Base-by-base conservation (phyloP, 1,140 invertebrate species). In the Hesperophylax magnus region DNA sequence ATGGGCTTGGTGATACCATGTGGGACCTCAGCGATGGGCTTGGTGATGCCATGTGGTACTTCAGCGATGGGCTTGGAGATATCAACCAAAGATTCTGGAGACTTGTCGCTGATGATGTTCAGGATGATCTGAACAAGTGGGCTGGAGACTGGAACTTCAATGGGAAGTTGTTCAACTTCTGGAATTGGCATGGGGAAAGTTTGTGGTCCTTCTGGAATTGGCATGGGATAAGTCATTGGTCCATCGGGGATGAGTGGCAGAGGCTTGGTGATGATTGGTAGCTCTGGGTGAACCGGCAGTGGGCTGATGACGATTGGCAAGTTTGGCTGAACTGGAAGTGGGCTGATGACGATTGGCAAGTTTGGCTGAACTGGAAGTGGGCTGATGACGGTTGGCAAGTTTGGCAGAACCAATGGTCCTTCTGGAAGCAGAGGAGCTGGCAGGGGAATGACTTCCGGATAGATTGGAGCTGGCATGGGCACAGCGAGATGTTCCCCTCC, bases 91-190 rank as follows among this genome's bases (percentile, higher is more conserved):
- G 71, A 74, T 14, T 74, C 52, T 56, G 52, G 53, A n/a, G 18
- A 22, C 52, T 20, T 74, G 52, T 74, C 71, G 24, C 52, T 74
- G 20, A 53, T 14, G 53, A 74, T 74, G 53, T 74, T 74, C 0
- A 74, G 20, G 24, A 74, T 54, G 52, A 74, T 74, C 53, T 74
- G 71, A 54, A 74, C 71, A 56, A 74, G 71, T 3, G 71, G 71
- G 24, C 9, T 27, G 47, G 71, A 67, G 7, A 17, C 22, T 17
- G 20, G 20, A 39, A 7, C 7, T 22, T 22, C n/a, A 67, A n/a
- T 18, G 34, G 63, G 24, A n/a, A 31, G 9, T 8, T 63, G 6
- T 31, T 31, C 27, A n/a, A n/a, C n/a, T 31, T 22, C 27, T 67
- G 63, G 63, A 18, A 67, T 67, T 24, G 63, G 63, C 20, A 65